A percentile compares a stretch with the other conserved stretches of the same genome.
These are phyloP conservation scores for Merodon equestris DNA, from an alignment of 2,888 invertebrate species.

Conservation along the genomic window DNA sequence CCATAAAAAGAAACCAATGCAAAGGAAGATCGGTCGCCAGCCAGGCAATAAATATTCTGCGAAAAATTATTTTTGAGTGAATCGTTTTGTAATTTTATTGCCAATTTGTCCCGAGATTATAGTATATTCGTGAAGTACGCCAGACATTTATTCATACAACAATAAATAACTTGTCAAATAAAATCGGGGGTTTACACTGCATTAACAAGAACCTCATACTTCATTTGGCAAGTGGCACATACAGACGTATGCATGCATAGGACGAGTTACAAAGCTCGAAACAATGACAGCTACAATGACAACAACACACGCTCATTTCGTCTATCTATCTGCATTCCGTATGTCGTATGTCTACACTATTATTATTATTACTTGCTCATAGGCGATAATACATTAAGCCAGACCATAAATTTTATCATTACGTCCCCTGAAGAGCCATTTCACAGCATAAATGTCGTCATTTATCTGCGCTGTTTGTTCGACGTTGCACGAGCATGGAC, in stretches of 20 bases:
- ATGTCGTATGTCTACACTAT: conserved; percentile 55
- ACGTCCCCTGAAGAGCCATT: conserved; percentile 64
- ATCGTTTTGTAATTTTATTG: conserved; percentile 66
- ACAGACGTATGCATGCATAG: not conserved
- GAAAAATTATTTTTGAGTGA: conserved; percentile 65
- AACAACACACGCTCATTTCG: conserved; percentile 4
- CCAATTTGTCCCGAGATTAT: conserved; percentile 20
- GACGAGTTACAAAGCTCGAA: not conserved
- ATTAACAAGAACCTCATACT: conserved; percentile 36
- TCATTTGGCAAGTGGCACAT: conserved; percentile 15
- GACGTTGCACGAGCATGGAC: conserved; percentile 9
- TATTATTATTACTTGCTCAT: conserved; percentile 67
- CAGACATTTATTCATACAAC: conserved; percentile 24
- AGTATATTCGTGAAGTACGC: too few species aligned
- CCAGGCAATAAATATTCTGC: conserved; percentile 50
- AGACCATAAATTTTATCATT: conserved; percentile 61
- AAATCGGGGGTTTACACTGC: conserved; percentile 55
- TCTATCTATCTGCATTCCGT: conserved; percentile 57
- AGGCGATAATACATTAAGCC: conserved; percentile 66
- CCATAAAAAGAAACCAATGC: conserved; percentile 19
- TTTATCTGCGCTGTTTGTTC: conserved; percentile 50
- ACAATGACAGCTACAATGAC: conserved; percentile 14
- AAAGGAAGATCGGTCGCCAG: conserved; percentile 41
- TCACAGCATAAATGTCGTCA: conserved; percentile 60
- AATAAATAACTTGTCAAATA: conserved; percentile 68